Evolutionary conservation across 2,888 invertebrate genomes (phyloP), one percentile per base, ranked within the genome.

Genomic region (Nowickia ferox): DNA sequence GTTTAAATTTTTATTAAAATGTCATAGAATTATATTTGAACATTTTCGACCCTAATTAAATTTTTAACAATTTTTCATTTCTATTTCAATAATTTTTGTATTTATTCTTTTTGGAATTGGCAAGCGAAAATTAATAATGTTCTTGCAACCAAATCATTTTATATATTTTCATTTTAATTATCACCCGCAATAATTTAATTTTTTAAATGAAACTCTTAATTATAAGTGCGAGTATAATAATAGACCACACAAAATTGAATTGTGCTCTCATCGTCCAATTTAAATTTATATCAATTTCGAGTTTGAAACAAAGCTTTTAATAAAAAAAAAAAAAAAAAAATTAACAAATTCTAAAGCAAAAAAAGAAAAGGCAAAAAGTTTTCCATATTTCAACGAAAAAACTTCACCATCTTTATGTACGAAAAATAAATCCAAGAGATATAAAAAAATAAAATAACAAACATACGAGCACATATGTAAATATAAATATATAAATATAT

Each of bases 241-340:
- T 44, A 44, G 44, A 44, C 11, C 10, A 44, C 10, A 17, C 17
- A 9, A 44, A n/a, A 38, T 38, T 63, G 19, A 42, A 51, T 19
- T 11, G 11, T 13, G 9, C n/a, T 9, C 30, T 6, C 30, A 0
- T 30, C 30, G 6, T 30, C 30, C 30, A 30, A 46, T 57, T n/a
- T 0, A 9, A 55, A 46, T 9, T 44, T 15, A 44, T 57, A 69
- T 78, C 40, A 17, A 15, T 51, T 69, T 69, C 42, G 78, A 79
- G 71, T 79, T 79, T 79, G 78, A 38, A 63, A 40, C 78, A 46
- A 53, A 61, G 17, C 15, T 22, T 46, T 51, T 59, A 68, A 40
- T 68, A 40, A 22, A 13, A 17, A 30, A 9, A 13, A 40, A 68
- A 40, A 59, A 40, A 22, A 13, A 17, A 30, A 9, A 13, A 40